Conservation (phyloP, 2,888 invertebrate species). For the Diarsia brunnea region DNA sequence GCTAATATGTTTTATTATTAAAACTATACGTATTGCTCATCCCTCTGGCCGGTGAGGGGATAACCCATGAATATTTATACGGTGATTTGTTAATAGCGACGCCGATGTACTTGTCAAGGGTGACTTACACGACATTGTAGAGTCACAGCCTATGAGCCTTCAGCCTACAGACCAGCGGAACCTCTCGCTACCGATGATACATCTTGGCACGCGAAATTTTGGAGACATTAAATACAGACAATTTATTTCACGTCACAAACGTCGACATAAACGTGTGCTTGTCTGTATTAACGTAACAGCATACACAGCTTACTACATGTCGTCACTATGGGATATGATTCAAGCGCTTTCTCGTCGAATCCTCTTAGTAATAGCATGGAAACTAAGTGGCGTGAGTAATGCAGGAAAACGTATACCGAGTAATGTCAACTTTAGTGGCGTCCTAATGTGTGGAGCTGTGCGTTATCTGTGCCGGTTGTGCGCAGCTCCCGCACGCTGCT, state of each 20-base stretch:
- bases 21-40: conserved; percentile 85
- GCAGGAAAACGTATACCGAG: conserved; percentile 74
- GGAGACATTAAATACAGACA: no score
- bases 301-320: conserved; percentile 43
- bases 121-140: conserved; percentile 40
- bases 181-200: neutral
- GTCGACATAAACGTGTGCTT: no score
- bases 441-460: conserved; percentile 77
- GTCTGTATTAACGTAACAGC: no score
- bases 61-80: conserved; percentile 88
- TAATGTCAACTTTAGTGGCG: conserved; percentile 75
- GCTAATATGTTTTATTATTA: conserved; percentile 90
- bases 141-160: conserved; percentile 12
- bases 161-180: conserved; percentile 15
- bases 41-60: conserved; percentile 79
- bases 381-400: conserved; percentile 67
- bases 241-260: no score
- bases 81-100: conserved; percentile 85
- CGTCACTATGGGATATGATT: conserved; percentile 64
- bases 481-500: conserved; percentile 70
- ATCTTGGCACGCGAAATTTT: conserved; percentile 12
- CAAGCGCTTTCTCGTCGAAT: conserved; percentile 72
- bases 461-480: conserved; percentile 74
- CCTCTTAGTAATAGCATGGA: conserved; percentile 66
- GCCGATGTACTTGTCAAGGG: conserved; percentile 46